Evolutionary conservation across 64 coral and sea anemone genomes (phyloP), one percentile per base, ranked within the genome.

Genomic region (Actinia equina): DNA sequence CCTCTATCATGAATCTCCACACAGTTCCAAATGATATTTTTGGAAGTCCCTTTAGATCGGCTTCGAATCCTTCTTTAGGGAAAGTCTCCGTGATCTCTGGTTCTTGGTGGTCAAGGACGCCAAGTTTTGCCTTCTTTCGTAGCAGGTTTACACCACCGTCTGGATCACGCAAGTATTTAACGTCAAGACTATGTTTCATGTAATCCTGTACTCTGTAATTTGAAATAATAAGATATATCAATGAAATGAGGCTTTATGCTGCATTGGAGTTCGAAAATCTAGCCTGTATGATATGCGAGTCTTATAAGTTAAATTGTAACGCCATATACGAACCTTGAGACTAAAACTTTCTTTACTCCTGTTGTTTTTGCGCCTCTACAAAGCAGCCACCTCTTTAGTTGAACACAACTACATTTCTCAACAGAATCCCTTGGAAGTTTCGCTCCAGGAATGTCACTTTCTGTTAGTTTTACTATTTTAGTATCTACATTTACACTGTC

Each of bases 61-160:
- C 1, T 6, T 80, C 37, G 80, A 85, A 23, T 44, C 52, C 62
- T 88, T 60, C 17, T 89, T 85, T 51, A 86, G 90, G 90, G 63
- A 92, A 92, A 0, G 56, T 65, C 5, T 77, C 25, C 0, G 8
- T 45, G 4, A 74, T 9, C 77, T 77, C 19, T n/a, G 91, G 91
- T 27, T 93, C 46, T 22, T 43, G 23, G 23, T 69, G 18, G 5
- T 86, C 85, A 0, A 86, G 27, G 6, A 86, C 62, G 43, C 85
- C 85, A 52, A 86, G 25, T 71, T 86, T 4, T 16, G 85, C 85
- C 11, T 64, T 86, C 65, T 86, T 86, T 52, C 58, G 43, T 44
- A 67, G 20, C 19, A 86, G 3, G 25, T 86, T 65, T 15, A 86
- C 2, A 22, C 85, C 59, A 8, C 85, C 85, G 67, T 86, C 85